Base-by-base conservation (phyloP, 1,140 invertebrate genomes). In the Panagrolaimus sp. region DNA sequence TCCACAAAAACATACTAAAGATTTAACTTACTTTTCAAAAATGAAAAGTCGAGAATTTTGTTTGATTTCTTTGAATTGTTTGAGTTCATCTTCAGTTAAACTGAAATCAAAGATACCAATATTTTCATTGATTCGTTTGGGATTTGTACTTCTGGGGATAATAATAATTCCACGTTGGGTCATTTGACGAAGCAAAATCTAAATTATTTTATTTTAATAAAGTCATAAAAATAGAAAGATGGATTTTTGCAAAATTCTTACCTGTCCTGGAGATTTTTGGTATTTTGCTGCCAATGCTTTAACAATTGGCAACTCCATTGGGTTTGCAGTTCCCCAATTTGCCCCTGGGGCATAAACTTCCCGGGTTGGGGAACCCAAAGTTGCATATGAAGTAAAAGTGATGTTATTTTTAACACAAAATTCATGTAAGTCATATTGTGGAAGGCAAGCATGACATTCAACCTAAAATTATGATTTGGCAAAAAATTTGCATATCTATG, bases 71-170 rank as follows among this genome's bases (percentile, higher is more conserved):
- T 52, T 24, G 26, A 52, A 52, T 24, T 52, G n/a, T n/a, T 7
- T 15, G n/a, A 52, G 17, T 24, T 79, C 77, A 24, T 79, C 78
- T 5, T 44, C 43, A 24, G 63, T 68, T 15, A 79, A 32, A 17
- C 62, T 47, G 63, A 79, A 79, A 46, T 79, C 77, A 58, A 79
- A 75, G 4, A 79, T 47, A 43, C 70, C 46, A 28, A 76, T 47
- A 63, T 85, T 85, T 70, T 84, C 76, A 58, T 78, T 65, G 43
- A 86, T 80, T 63, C 84, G 74, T 24, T 71, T 69, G 9, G 80
- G 76, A 43, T 80, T 84, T 1, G 73, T 71, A 43, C 80, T 84
- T 63, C 85, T 86, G 43, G 85, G 85, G 72, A 86, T 83, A 12
- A 84, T 73, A 15, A 75, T 72, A 21, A 83, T 73, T 7, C 80